phyloP scores from a whole-genome alignment of 1,140 invertebrate genomes.

The Saccostrea cuccullata region DNA sequence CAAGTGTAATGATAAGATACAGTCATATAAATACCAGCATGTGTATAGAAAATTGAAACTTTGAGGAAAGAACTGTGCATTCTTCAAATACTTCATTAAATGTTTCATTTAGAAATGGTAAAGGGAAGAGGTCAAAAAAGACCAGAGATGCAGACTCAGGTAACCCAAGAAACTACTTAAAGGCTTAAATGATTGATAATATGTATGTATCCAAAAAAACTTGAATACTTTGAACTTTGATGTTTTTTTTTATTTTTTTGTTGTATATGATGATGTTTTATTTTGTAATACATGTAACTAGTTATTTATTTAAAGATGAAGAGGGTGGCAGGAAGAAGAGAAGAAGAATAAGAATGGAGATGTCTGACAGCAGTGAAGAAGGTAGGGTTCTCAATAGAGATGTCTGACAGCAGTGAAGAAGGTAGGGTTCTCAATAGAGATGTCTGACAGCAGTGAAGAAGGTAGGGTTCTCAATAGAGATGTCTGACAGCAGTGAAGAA shows the following conservation, averaged over 20 bases:
- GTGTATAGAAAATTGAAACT: no score
- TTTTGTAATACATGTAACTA: neutral
- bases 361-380: constrained; percentile 58
- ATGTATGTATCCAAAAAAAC: neutral
- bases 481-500: constrained; percentile 55
- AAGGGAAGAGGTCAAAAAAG: constrained; percentile 49
- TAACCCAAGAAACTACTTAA: neutral
- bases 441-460: constrained; percentile 70
- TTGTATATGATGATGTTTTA: neutral
- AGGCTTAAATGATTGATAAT: neutral
- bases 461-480: constrained; percentile 53
- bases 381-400: constrained; percentile 61
- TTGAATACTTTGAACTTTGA: neutral
- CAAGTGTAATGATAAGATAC: no score
- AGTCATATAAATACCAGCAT: no score
- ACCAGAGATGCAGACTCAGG: neutral
- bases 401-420: constrained; percentile 70
- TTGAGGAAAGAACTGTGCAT: neutral
- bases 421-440: constrained; percentile 64
- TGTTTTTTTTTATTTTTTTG: neutral
- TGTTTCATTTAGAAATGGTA: constrained; percentile 14
- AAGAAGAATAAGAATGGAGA: constrained; percentile 64
- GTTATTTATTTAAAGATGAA: constrained; percentile 56
- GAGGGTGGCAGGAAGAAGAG: constrained; percentile 62
- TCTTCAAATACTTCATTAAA: neutral